phyloP scores from a whole-genome alignment of 2,113 vertebrate genomes.

The Rhombomys opimus region DNA sequence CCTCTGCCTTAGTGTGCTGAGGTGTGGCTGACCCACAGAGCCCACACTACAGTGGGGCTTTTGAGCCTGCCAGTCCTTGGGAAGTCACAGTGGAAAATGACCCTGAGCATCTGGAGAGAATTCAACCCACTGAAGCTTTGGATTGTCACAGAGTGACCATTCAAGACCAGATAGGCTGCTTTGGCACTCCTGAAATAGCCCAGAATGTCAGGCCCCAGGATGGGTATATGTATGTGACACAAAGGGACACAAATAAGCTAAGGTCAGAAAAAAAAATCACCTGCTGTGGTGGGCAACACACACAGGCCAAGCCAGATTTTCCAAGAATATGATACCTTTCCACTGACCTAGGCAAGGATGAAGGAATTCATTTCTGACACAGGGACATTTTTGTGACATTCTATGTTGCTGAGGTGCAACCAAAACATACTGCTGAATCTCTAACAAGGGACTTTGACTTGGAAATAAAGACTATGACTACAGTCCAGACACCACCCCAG shows the following conservation, averaged over 20 bases:
- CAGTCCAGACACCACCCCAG: neutral
- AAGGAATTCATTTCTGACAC: slow-evolving; percentile 2
- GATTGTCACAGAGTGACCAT: neutral
- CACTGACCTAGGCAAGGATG: neutral
- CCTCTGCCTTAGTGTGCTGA: neutral
- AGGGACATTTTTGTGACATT: neutral
- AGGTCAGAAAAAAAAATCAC: neutral
- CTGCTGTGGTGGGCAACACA: neutral
- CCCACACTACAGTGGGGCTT: neutral
- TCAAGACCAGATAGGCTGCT: neutral
- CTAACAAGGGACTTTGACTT: neutral
- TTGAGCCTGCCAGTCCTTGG: neutral
- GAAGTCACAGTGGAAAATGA: neutral
- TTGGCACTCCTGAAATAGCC: neutral
- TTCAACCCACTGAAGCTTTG: neutral
- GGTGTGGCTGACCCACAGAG: neutral
- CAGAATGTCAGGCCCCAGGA: neutral
- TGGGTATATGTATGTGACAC: neutral
- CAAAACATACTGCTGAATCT: neutral
- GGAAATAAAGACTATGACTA: neutral
- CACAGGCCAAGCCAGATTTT: neutral
- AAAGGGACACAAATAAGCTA: neutral
- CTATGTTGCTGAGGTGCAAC: neutral
- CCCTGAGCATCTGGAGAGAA: neutral
- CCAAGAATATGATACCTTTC: neutral